Conservation (phyloP, 2,113 vertebrate genomes). For the Siniperca knerii region DNA sequence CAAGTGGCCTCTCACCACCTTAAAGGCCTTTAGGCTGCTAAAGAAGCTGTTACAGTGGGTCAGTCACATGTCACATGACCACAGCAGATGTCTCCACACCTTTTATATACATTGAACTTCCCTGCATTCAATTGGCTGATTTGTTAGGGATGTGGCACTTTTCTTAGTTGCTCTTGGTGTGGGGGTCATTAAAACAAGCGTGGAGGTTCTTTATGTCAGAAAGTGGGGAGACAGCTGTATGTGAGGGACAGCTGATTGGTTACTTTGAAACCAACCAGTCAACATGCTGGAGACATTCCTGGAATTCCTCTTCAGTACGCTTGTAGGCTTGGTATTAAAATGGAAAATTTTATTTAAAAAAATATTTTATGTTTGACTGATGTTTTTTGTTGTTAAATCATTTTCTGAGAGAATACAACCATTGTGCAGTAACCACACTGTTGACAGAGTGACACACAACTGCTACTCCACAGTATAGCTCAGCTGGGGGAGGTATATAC, state of each 20-base stretch:
- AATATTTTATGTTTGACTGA: background rate
- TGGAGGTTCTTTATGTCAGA: conserved; percentile 11
- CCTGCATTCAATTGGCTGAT: conserved; percentile 9
- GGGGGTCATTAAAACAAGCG: conserved; percentile 11
- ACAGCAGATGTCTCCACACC: background rate
- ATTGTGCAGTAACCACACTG: background rate
- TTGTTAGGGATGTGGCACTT: conserved; percentile 38
- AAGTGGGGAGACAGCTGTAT: conserved; percentile 34
- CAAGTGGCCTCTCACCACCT: background rate
- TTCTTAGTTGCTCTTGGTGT: conserved; percentile 40
- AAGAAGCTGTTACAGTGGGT: conserved; percentile 9
- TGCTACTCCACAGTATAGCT: background rate
- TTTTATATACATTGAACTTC: background rate
- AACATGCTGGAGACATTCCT: conserved; percentile 29
- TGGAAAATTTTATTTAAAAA: background rate
- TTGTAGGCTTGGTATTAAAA: background rate
- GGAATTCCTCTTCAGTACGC: conserved; percentile 11
- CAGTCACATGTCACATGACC: background rate
- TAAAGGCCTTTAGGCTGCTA: background rate
- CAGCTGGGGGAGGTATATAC: background rate
- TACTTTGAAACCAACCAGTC: background rate
- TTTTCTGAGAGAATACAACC: background rate
- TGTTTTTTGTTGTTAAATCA: background rate
- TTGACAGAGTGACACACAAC: background rate
- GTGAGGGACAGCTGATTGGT: background rate